Evolutionary conservation across 2,797 vertebrate species (phyloP), one percentile per base, ranked within the genome.

Genomic region (Pangasius krempfi): DNA sequence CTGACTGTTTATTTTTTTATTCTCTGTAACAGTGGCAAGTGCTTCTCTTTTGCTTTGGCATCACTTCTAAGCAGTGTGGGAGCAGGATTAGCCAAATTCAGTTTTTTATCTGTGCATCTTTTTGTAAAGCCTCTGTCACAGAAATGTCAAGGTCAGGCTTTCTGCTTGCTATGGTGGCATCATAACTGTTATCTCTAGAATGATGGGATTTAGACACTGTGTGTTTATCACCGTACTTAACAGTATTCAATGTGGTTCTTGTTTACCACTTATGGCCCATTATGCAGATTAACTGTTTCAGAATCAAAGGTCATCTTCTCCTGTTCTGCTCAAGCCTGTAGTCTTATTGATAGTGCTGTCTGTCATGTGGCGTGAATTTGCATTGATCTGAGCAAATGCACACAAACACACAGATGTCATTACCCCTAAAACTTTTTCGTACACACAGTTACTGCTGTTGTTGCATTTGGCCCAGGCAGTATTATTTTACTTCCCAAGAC

Each of bases 381-480:
- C 52, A 80, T 37, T 80, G 18, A 9, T 80, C 30, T 56, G 30
- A 58, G 8, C 22, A 64, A 16, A 85, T 60, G 78, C 78, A 40
- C 40, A 84, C 4, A 76, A 64, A 47, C 73, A 78, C 70, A 80
- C 22, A 84, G 22, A 82, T 47, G 60, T 80, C 60, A 58, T 73
- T 30, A 44, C 50, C 22, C 58, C 80, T 9, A n/a, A 66, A 83
- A 4, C 25, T 4, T 47, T 16, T 27, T 83, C 25, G 25, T 7
- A 13, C 84, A 83, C 80, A 75, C 78, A 90, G 84, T 86, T 66
- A 47, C 16, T n/a, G 40, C 47, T 82, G 89, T 76, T 94, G 92
- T 94, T 93, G 90, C 84, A 78, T 86, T 95, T 93, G 94, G 93
- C 94, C 66, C 62, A 10, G 56, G 64, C 68, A 0, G 37, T 94